Conservation (phyloP, 2,888 invertebrate species). For the Dasysyrphus albostriatus region DNA sequence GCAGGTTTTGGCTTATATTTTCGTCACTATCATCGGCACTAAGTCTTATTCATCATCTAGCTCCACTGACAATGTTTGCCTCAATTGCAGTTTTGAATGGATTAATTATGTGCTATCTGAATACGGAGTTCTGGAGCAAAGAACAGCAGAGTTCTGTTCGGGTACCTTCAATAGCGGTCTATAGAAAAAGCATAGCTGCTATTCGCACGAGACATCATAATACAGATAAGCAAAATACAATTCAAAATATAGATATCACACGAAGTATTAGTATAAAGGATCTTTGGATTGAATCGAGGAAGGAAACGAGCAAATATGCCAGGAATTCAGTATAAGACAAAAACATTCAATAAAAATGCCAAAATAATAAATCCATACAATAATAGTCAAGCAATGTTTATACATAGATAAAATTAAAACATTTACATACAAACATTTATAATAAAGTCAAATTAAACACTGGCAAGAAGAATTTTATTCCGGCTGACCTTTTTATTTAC, state of each 20-base stretch:
- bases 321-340: conserved; percentile 36
- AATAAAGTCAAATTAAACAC: too few relatives aligned
- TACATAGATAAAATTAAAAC: too few relatives aligned
- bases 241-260: background rate
- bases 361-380: too few relatives aligned
- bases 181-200: conserved; percentile 79
- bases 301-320: background rate
- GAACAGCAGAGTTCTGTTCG: conserved; percentile 79
- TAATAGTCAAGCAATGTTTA: too few relatives aligned
- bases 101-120: conserved; percentile 80
- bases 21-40: conserved; percentile 80
- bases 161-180: conserved; percentile 81
- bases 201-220: conserved; percentile 78
- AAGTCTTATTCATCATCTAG: conserved; percentile 79
- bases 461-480: too few relatives aligned
- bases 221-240: conserved; percentile 65
- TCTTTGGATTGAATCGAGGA: conserved; percentile 77
- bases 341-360: background rate
- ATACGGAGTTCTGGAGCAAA: conserved; percentile 81
- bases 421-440: too few relatives aligned
- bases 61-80: conserved; percentile 81
- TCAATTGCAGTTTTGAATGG: conserved; percentile 81
- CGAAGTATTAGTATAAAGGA: conserved; percentile 79
- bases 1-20: conserved; percentile 80
- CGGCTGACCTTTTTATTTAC: too few relatives aligned